phyloP scores from a whole-genome alignment of 2,113 vertebrate genomes.

The Percopsis transmontana region DNA sequence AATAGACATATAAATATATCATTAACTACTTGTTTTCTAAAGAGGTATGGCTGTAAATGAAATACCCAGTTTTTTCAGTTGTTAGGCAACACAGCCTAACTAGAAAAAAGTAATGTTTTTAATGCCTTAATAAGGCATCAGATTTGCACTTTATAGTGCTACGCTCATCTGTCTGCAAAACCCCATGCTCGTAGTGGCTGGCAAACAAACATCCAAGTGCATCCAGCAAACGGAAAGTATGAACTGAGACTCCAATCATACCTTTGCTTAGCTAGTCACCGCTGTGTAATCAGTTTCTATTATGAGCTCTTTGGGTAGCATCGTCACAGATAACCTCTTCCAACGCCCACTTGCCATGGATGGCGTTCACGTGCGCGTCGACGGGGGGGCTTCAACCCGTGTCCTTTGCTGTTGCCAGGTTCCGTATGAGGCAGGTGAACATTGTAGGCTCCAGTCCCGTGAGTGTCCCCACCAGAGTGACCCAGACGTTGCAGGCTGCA shows the following conservation, averaged over 20 bases:
- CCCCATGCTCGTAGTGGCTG: too few relatives aligned
- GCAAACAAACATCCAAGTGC: too few relatives aligned
- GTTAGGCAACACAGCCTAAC: not conserved
- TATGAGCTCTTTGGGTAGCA: too few relatives aligned
- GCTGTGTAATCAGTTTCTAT: too few relatives aligned
- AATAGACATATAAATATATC: too few relatives aligned
- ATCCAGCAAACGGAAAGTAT: too few relatives aligned
- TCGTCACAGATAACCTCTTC: not conserved
- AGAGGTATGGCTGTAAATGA: not conserved
- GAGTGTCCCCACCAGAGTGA: slow-evolving; percentile 87
- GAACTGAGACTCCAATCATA: too few relatives aligned
- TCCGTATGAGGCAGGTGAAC: slow-evolving; percentile 90
- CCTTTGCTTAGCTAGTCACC: too few relatives aligned
- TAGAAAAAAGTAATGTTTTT: not conserved
- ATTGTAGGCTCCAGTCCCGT: slow-evolving; percentile 85
- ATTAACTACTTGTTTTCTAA: slow-evolving; percentile 1
- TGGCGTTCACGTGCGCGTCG: not conserved
- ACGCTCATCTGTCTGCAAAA: too few relatives aligned
- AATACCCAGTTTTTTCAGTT: not conserved
- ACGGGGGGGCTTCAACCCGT: slow-evolving; percentile 1
- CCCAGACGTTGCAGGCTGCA: slow-evolving; percentile 91
- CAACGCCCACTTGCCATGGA: not conserved
- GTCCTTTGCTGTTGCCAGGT: slow-evolving; percentile 72
- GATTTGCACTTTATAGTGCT: too few relatives aligned
- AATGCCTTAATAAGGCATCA: too few relatives aligned